Evolutionary conservation across 2,113 vertebrate genomes (phyloP).

Genomic region (Callospermophilus lateralis): DNA sequence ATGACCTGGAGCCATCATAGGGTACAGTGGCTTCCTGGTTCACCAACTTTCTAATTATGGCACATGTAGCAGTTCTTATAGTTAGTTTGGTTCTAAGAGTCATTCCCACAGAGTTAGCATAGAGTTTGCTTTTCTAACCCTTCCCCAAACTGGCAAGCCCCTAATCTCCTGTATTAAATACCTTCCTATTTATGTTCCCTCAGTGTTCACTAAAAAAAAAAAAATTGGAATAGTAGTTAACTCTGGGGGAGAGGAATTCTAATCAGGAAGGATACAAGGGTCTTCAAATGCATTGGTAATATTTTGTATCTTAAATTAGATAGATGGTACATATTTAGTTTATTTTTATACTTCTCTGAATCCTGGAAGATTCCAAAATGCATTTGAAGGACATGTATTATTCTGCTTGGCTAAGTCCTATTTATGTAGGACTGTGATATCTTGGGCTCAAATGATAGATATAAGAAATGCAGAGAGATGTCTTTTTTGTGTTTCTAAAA

Average conservation of each 20-base stretch:
- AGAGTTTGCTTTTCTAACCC: neutral
- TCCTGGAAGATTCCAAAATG: neutral
- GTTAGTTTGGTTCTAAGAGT: conserved; percentile 1
- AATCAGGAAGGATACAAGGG: neutral
- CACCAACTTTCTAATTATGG: neutral
- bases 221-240: neutral
- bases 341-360: neutral
- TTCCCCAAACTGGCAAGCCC: neutral
- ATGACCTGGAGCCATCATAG: neutral
- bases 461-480: neutral
- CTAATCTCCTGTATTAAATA: neutral
- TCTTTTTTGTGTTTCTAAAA: neutral
- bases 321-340: neutral
- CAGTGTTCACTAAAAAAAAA: neutral
- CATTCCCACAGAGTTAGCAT: neutral
- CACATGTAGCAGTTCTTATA: neutral
- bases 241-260: neutral
- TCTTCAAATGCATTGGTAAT: neutral
- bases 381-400: neutral
- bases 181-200: neutral
- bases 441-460: neutral
- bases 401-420: neutral
- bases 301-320: conserved; percentile 25
- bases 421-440: neutral
- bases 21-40: neutral